Conservation (phyloP, 2,888 invertebrate genomes). For the Macaria liturata region DNA sequence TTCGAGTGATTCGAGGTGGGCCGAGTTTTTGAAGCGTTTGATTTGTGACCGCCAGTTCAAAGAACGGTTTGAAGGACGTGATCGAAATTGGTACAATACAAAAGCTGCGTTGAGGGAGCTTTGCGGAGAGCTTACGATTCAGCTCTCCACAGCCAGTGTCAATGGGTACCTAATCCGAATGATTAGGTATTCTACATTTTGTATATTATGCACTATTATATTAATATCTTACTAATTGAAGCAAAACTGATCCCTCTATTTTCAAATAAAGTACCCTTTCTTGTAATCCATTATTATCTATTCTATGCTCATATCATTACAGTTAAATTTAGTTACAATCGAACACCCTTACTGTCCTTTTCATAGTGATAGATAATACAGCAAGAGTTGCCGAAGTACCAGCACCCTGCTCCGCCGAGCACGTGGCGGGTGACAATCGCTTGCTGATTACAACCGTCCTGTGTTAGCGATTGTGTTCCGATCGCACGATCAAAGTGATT, state of each 20-base stretch:
- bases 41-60: conserved; percentile 23
- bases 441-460: conserved; percentile 64
- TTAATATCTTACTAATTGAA: too few relatives aligned
- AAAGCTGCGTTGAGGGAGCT: conserved; percentile 6
- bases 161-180: neutral
- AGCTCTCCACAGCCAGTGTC: neutral
- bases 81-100: conserved; percentile 14
- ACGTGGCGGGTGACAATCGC: conserved; percentile 53
- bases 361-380: too few relatives aligned
- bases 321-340: too few relatives aligned
- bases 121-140: conserved; percentile 2
- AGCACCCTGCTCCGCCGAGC: conserved; percentile 43
- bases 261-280: too few relatives aligned
- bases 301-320: too few relatives aligned
- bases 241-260: too few relatives aligned
- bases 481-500: conserved; percentile 69
- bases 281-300: too few relatives aligned
- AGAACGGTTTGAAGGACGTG: conserved; percentile 21
- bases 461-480: conserved; percentile 53
- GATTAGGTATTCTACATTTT: neutral
- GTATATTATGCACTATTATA: too few relatives aligned
- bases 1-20: conserved; percentile 20
- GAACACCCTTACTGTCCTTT: too few relatives aligned
- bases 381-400: conserved; percentile 37
- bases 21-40: conserved; percentile 21